These are phyloP conservation scores for Avahi laniger DNA, from an alignment of 2,797 vertebrate species.

Conservation along the genomic window DNA sequence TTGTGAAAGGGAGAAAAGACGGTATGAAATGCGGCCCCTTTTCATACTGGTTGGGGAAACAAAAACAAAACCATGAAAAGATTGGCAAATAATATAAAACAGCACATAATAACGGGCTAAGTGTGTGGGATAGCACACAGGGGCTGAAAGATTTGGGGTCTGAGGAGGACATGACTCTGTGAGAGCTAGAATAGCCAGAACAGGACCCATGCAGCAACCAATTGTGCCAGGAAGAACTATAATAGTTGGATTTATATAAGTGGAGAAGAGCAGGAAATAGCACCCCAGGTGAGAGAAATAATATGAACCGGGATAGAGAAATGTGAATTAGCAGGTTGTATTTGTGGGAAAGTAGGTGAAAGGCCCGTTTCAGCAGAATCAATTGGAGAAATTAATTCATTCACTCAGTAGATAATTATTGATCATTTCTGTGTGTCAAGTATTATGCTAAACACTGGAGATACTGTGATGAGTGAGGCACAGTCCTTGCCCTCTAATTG, in stretches of 20 bases:
- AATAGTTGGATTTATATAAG: neutral
- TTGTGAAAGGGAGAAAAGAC: neutral
- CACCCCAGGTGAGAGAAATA: neutral
- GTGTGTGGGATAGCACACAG: neutral
- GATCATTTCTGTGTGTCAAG: neutral
- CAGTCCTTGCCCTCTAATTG: neutral
- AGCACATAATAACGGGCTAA: neutral
- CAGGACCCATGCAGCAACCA: neutral
- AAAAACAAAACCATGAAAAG: neutral
- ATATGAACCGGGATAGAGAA: neutral
- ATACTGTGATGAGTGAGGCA: neutral
- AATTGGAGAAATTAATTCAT: slow-evolving; percentile 46
- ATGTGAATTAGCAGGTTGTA: neutral
- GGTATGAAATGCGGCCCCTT: neutral
- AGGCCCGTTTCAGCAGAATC: neutral
- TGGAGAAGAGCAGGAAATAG: neutral
- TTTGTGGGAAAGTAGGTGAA: slow-evolving; percentile 34
- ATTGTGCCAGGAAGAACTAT: slow-evolving; percentile 1
- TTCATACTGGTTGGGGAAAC: slow-evolving; percentile 11
- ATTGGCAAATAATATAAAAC: neutral
- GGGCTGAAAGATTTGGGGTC: neutral
- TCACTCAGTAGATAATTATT: slow-evolving; percentile 39
- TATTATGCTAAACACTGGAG: slow-evolving; percentile 19
- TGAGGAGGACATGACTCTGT: neutral
- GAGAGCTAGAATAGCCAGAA: neutral